Conservation (phyloP, 2,888 invertebrate species). For the Erebia epiphron region DNA sequence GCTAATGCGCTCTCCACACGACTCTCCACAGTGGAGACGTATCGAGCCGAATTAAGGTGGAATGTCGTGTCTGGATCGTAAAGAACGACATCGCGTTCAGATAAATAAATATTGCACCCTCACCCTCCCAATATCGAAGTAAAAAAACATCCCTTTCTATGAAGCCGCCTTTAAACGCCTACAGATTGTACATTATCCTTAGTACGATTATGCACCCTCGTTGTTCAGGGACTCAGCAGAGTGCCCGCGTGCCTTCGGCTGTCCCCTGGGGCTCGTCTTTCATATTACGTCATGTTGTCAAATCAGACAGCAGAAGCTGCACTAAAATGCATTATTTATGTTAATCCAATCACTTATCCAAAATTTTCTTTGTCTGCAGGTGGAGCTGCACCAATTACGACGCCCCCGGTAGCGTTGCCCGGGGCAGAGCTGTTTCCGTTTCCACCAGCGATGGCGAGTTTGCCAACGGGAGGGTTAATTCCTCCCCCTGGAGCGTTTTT, state of each 20-base stretch:
- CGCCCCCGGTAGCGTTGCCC: slow-evolving; percentile 67
- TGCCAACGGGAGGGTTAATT: slow-evolving; percentile 77
- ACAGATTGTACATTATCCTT: slow-evolving; percentile 84
- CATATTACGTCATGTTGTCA: slow-evolving; percentile 79
- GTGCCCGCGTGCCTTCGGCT: slow-evolving; percentile 70
- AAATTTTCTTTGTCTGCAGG: slow-evolving; percentile 69
- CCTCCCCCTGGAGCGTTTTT: slow-evolving; percentile 83
- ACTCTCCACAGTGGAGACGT: slow-evolving; percentile 53
- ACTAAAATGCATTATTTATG: slow-evolving; percentile 48
- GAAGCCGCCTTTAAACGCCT: slow-evolving; percentile 83
- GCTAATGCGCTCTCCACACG: slow-evolving; percentile 61
- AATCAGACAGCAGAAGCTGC: slow-evolving; percentile 58
- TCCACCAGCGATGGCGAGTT: slow-evolving; percentile 67
- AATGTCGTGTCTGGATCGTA: slow-evolving; percentile 69
- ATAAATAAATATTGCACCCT: slow-evolving; percentile 83
- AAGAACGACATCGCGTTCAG: slow-evolving; percentile 73
- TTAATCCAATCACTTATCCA: slow-evolving; percentile 37
- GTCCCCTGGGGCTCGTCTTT: slow-evolving; percentile 74
- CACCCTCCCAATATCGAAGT: slow-evolving; percentile 78
- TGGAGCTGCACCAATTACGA: slow-evolving; percentile 65
- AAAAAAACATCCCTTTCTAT: slow-evolving; percentile 83
- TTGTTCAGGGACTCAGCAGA: slow-evolving; percentile 78
- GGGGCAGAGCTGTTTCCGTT: slow-evolving; percentile 75
- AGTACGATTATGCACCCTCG: slow-evolving; percentile 83
- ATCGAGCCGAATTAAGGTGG: slow-evolving; percentile 66